Evolutionary conservation across 2,797 vertebrate species (phyloP).

Genomic region (Chelon auratus): DNA sequence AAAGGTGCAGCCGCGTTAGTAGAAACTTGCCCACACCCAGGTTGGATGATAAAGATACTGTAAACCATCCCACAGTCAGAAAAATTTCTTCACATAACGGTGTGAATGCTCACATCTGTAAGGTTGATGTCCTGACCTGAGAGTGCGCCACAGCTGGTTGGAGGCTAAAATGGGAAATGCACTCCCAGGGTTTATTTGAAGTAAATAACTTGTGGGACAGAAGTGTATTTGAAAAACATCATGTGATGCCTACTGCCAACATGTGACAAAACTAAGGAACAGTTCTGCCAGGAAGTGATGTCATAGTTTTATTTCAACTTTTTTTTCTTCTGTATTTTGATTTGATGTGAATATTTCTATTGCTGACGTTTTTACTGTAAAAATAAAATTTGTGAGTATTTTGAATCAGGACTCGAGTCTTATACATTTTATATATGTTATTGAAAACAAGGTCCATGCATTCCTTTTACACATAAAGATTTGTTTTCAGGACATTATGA

Average conservation of each 20-base stretch:
- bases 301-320: constrained; percentile 11
- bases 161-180: constrained; percentile 1
- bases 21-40: not conserved
- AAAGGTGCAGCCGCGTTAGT: not conserved
- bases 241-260: not conserved
- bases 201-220: not conserved
- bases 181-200: not conserved
- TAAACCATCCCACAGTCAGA: not conserved
- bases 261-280: constrained; percentile 1
- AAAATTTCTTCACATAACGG: not conserved
- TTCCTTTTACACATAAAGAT: constrained; percentile 3
- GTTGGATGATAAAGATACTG: not conserved
- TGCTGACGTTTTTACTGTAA: constrained; percentile 17
- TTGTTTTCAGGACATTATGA: not conserved
- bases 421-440: not conserved
- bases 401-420: constrained; percentile 20
- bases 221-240: not conserved
- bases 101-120: not conserved
- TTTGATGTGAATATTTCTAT: constrained; percentile 67
- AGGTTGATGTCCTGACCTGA: not conserved
- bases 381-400: constrained; percentile 47
- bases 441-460: not conserved
- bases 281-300: not conserved
- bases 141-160: not conserved
- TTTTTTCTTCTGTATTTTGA: constrained; percentile 22